These are phyloP conservation scores for Gortyna flavago DNA, from an alignment of 2,888 invertebrate species.

Conservation along the genomic window DNA sequence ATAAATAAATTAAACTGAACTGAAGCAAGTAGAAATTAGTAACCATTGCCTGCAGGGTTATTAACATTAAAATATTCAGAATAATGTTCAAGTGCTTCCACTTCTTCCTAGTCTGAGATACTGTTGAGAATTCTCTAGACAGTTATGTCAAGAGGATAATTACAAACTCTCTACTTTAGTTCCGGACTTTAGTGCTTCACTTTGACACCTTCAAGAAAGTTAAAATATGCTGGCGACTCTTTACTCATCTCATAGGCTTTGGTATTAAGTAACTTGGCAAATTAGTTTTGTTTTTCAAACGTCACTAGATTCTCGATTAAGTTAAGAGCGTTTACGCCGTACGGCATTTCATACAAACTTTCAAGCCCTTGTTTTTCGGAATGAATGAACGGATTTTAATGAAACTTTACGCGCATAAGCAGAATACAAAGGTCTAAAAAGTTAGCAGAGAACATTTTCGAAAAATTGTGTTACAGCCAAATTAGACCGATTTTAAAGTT, in stretches of 20 bases:
- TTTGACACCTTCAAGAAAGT: slow-evolving; percentile 32
- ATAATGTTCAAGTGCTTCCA: slow-evolving; percentile 29
- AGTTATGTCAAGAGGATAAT: slow-evolving; percentile 35
- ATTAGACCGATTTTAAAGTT: no score
- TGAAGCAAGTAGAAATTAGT: slow-evolving; percentile 19
- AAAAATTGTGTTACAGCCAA: no score
- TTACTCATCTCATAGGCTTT: slow-evolving; percentile 32
- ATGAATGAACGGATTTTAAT: no score
- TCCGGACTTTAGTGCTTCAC: slow-evolving; percentile 17
- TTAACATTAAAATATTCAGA: slow-evolving; percentile 50
- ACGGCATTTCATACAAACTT: no score
- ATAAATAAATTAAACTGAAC: slow-evolving; percentile 38
- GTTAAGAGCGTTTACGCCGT: no score
- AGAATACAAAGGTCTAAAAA: no score
- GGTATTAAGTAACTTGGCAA: slow-evolving; percentile 22
- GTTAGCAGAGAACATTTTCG: no score
- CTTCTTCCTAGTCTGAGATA: slow-evolving; percentile 3
- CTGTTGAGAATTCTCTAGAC: slow-evolving; percentile 22
- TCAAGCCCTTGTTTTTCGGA: no score
- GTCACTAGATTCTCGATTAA: not conserved
- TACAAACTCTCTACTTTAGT: slow-evolving; percentile 46
- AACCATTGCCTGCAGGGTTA: slow-evolving; percentile 30
- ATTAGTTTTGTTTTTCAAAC: slow-evolving; percentile 29
- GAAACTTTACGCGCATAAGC: no score
- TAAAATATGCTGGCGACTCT: slow-evolving; percentile 31